Conservation (phyloP, 53 echinoderm and acorn worm genomes). For the Temnopleurus reevesii region DNA sequence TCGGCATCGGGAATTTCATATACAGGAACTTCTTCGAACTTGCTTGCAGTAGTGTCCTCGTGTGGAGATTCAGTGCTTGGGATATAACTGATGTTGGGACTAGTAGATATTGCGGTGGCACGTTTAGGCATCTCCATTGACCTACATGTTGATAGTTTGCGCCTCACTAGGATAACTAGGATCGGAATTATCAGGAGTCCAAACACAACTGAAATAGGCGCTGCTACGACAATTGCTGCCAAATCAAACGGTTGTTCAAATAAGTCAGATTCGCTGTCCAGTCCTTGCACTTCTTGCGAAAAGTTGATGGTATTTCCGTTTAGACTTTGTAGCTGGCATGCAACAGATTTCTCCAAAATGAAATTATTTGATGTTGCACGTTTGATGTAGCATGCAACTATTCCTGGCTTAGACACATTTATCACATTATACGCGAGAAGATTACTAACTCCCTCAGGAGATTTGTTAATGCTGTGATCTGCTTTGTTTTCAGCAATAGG, state of each 20-base stretch:
- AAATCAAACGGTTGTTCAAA: background rate
- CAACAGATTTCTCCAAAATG: background rate
- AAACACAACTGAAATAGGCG: background rate
- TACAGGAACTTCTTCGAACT: background rate
- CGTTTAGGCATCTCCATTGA: too few relatives aligned
- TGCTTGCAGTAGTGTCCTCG: background rate
- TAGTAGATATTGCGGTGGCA: too few relatives aligned
- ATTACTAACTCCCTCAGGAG: background rate
- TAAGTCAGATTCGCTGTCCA: background rate
- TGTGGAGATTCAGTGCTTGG: too few relatives aligned
- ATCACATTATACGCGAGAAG: background rate
- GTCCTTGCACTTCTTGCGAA: background rate
- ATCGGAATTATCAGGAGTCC: background rate
- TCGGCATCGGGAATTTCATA: constrained; percentile 11
- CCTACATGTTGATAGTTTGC: background rate
- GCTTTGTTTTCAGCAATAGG: background rate
- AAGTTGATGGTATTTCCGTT: background rate
- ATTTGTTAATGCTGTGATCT: background rate
- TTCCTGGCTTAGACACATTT: background rate
- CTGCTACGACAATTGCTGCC: background rate
- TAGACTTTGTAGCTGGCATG: background rate
- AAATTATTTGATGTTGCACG: background rate
- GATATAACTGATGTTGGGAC: too few relatives aligned
- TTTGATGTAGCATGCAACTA: background rate
- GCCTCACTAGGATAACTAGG: background rate